phyloP scores from a whole-genome alignment of 2,797 vertebrate species.

The Meda fulgida region DNA sequence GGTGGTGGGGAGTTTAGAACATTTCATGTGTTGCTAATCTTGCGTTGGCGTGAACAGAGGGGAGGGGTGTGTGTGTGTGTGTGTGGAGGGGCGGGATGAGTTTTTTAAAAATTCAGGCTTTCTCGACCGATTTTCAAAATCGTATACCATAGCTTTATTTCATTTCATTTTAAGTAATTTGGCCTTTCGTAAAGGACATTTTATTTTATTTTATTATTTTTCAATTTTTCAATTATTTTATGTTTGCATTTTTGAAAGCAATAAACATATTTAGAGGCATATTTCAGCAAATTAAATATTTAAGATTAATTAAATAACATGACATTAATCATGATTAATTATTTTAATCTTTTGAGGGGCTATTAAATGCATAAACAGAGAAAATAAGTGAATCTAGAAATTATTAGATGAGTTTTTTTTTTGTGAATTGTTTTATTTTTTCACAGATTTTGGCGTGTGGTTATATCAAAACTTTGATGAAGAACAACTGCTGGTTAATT shows the following conservation, averaged over 20 bases:
- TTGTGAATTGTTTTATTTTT: not conserved
- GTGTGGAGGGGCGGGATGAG: no score
- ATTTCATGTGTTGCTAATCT: no score
- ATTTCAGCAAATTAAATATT: not conserved
- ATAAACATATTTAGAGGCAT: not conserved
- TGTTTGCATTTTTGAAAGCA: not conserved
- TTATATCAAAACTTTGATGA: constrained; percentile 84
- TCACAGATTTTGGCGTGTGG: constrained; percentile 94
- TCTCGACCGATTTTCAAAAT: no score
- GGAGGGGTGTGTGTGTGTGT: no score
- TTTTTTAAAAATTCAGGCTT: no score
- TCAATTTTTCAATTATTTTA: not conserved
- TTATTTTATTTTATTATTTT: not conserved
- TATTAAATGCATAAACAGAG: not conserved
- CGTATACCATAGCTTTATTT: no score
- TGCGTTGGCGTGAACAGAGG: no score
- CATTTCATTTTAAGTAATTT: no score
- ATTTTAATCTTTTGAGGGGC: not conserved
- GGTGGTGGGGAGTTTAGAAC: no score
- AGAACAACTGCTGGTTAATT: constrained; percentile 91
- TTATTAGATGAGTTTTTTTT: not conserved
- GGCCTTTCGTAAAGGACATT: no score
- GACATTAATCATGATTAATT: not conserved
- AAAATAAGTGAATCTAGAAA: not conserved
- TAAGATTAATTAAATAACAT: not conserved